Conservation (phyloP, 92 coral and sea anemone species). For the Parazoanthus darwini region DNA sequence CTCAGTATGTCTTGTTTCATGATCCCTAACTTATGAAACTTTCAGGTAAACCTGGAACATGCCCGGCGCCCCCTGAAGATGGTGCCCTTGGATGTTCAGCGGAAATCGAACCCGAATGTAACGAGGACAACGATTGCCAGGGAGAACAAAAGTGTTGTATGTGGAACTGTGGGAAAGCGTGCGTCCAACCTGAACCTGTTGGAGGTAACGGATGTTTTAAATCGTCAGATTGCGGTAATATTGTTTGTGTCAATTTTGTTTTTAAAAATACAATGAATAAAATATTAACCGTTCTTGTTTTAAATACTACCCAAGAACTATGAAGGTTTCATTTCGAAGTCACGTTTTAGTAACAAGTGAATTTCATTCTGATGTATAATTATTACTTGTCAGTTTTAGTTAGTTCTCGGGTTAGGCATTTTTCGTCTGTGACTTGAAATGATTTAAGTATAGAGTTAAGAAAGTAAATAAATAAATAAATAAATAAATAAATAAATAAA, state of each 20-base stretch:
- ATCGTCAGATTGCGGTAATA: not conserved
- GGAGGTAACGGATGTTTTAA: not conserved
- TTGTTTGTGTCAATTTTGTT: not conserved
- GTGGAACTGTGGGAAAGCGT: slow-evolving; percentile 43
- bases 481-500: no score
- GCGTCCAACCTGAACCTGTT: not conserved
- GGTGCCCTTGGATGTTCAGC: slow-evolving; percentile 3
- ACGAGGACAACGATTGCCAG: slow-evolving; percentile 23
- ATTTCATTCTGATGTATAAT: no score
- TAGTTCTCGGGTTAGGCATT: no score
- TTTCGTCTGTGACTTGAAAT: no score
- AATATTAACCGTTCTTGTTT: no score
- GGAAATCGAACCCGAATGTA: slow-evolving; percentile 14
- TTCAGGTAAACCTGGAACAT: slow-evolving; percentile 10
- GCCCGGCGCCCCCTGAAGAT: slow-evolving; percentile 26
- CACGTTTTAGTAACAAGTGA: no score
- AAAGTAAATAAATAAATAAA: no score
- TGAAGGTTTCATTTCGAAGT: no score
- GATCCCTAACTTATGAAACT: not conserved
- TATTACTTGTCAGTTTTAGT: no score
- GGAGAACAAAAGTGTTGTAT: slow-evolving; percentile 31
- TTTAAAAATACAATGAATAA: no score
- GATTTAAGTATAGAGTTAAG: no score
- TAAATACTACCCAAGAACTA: no score
- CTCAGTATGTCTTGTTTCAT: not conserved